These are phyloP conservation scores for Drosophila varians DNA, from an alignment of 1,140 invertebrate species.

Conservation along the genomic window DNA sequence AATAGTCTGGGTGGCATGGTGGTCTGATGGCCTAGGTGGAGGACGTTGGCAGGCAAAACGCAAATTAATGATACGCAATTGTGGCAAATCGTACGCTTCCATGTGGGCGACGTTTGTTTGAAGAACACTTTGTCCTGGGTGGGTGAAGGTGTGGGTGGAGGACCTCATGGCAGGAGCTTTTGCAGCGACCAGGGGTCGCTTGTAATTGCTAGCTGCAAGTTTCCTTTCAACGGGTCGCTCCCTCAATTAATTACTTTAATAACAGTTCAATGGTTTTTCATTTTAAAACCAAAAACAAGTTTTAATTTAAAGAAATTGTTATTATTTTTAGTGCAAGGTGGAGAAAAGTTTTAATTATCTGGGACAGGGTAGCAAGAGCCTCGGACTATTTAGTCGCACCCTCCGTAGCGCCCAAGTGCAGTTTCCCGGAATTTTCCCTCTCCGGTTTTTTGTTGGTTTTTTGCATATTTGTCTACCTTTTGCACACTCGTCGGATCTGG, in stretches of 20 bases:
- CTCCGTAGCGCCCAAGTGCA: neutral
- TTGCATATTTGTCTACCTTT: constrained; percentile 73
- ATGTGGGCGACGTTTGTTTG: constrained; percentile 80
- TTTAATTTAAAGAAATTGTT: neutral
- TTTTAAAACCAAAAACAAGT: constrained; percentile 6
- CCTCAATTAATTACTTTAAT: constrained; percentile 46
- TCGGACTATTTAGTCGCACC: neutral
- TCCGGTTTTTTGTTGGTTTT: neutral
- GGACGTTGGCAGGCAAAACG: constrained; percentile 53
- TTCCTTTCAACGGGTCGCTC: constrained; percentile 22
- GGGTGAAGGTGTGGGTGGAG: neutral
- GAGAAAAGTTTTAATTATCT: too few species aligned
- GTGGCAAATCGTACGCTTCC: constrained; percentile 79
- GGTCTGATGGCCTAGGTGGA: neutral
- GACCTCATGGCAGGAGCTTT: too few species aligned
- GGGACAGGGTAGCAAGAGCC: constrained; percentile 13
- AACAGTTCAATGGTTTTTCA: constrained; percentile 24
- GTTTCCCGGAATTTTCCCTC: constrained; percentile 21
- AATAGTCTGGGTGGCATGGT: neutral
- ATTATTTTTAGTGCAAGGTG: too few species aligned
- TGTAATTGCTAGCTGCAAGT: constrained; percentile 42
- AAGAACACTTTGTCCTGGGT: constrained; percentile 60
- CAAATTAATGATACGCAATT: constrained; percentile 82
- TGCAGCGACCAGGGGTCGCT: constrained; percentile 1
- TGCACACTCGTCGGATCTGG: constrained; percentile 39